Evolutionary conservation across 2,888 invertebrate genomes (phyloP).

Genomic region (Nasonovia ribisnigri): DNA sequence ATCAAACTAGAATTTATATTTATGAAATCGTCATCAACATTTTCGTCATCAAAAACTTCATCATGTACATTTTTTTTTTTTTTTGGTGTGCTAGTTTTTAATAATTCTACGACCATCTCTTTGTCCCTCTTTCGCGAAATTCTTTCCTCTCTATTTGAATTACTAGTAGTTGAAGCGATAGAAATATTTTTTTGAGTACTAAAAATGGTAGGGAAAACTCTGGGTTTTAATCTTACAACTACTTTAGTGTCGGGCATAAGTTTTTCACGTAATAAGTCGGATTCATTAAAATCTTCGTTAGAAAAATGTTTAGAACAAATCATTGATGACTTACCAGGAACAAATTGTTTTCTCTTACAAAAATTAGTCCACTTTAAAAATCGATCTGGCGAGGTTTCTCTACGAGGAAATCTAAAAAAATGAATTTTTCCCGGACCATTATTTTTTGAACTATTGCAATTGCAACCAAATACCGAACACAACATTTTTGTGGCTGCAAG

Average conservation of each 20-base stretch:
- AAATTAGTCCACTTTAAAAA: slow-evolving; percentile 16
- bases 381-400: slow-evolving; percentile 25
- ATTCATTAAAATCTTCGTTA: slow-evolving; percentile 22
- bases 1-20: background rate
- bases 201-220: background rate
- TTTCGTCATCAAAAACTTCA: background rate
- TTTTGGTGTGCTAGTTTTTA: slow-evolving; percentile 23
- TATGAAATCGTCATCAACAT: background rate
- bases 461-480: background rate
- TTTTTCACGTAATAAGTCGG: slow-evolving; percentile 8
- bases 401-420: slow-evolving; percentile 30
- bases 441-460: slow-evolving; percentile 12
- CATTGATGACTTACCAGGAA: background rate
- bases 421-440: slow-evolving; percentile 1
- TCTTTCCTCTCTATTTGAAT: slow-evolving; percentile 27
- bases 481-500: background rate
- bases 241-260: slow-evolving; percentile 5
- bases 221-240: background rate
- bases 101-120: background rate
- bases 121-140: slow-evolving; percentile 25
- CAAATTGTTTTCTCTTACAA: slow-evolving; percentile 39
- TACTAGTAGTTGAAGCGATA: background rate
- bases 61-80: background rate
- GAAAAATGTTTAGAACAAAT: slow-evolving; percentile 49
- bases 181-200: slow-evolving; percentile 28